A percentile compares a stretch with the other conserved stretches of the same genome.
Evolutionary conservation across 2,797 vertebrate species (phyloP).

Genomic region (Platalea minor): DNA sequence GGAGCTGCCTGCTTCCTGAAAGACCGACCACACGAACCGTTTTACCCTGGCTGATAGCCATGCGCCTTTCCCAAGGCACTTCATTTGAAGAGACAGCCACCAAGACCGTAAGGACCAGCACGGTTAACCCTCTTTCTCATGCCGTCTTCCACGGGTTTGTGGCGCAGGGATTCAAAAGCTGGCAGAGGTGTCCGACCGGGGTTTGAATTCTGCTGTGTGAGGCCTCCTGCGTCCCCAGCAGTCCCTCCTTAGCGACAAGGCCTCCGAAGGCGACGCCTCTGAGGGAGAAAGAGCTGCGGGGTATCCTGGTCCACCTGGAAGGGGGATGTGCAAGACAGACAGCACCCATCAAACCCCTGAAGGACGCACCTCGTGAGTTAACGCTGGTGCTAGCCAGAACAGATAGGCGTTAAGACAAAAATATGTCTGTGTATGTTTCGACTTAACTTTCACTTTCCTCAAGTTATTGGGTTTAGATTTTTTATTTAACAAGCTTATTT

Average conservation of each 20-base stretch:
- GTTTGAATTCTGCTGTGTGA: not conserved
- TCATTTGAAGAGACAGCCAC: not conserved
- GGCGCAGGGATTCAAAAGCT: not conserved
- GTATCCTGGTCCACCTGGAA: not conserved
- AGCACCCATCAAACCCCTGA: not conserved
- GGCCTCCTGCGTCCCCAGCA: accelerated
- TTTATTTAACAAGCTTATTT: not conserved
- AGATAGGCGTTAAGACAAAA: not conserved
- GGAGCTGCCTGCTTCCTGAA: not conserved
- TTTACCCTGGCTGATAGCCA: accelerated
- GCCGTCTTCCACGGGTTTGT: not conserved
- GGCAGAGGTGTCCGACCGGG: not conserved
- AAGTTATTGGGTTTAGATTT: not conserved
- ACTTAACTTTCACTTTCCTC: not conserved
- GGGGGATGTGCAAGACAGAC: accelerated
- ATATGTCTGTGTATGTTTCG: not conserved
- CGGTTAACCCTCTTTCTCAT: not conserved
- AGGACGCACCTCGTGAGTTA: accelerated
- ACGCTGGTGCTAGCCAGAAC: not conserved
- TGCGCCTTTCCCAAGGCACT: accelerated
- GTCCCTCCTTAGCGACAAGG: not conserved
- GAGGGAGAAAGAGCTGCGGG: not conserved
- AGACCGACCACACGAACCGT: not conserved
- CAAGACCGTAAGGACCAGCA: accelerated
- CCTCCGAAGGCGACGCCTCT: too few species aligned